Percentiles rank a stretch among this genome's conserved stretches.
Evolutionary conservation across 2,888 invertebrate species (phyloP).

Genomic region (Mesochorus sp.): DNA sequence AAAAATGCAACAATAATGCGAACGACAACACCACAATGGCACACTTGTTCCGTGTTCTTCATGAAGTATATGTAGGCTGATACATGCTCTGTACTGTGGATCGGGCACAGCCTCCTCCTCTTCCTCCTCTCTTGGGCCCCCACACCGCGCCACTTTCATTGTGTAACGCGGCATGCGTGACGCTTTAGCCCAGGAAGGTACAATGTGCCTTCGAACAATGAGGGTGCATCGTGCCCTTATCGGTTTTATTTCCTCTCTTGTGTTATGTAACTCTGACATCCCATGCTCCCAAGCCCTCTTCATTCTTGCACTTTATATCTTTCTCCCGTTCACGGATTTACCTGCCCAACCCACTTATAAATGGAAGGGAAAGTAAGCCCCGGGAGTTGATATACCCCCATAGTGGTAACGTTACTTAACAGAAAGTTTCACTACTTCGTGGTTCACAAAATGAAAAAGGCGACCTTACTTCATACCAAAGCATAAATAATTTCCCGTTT

Average conservation of each 20-base stretch:
- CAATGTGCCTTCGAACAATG: constrained; percentile 75
- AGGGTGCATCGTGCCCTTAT: constrained; percentile 66
- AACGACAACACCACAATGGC: constrained; percentile 44
- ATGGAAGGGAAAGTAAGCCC: constrained; percentile 41
- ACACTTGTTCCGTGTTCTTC: constrained; percentile 21
- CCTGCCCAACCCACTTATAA: constrained; percentile 37
- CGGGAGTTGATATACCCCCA: constrained; percentile 26
- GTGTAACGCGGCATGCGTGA: constrained; percentile 68
- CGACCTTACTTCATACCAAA: no score
- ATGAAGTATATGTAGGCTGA: constrained; percentile 10
- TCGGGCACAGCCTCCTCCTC: constrained; percentile 31
- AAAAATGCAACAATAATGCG: constrained; percentile 55
- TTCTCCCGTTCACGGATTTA: not conserved
- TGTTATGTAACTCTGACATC: constrained; percentile 48
- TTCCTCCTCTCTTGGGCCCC: constrained; percentile 4
- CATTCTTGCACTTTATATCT: constrained; percentile 57
- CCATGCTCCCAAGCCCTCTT: constrained; percentile 56
- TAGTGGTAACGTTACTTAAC: not conserved
- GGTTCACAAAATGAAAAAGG: no score
- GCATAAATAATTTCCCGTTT: no score
- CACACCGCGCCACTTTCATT: constrained; percentile 58
- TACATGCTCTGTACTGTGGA: not conserved
- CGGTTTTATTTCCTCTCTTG: constrained; percentile 65
- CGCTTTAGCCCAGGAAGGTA: constrained; percentile 73
- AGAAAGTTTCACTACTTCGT: not conserved